Conservation (phyloP, 2,888 invertebrate species). For the Leptinotarsa haldemani region DNA sequence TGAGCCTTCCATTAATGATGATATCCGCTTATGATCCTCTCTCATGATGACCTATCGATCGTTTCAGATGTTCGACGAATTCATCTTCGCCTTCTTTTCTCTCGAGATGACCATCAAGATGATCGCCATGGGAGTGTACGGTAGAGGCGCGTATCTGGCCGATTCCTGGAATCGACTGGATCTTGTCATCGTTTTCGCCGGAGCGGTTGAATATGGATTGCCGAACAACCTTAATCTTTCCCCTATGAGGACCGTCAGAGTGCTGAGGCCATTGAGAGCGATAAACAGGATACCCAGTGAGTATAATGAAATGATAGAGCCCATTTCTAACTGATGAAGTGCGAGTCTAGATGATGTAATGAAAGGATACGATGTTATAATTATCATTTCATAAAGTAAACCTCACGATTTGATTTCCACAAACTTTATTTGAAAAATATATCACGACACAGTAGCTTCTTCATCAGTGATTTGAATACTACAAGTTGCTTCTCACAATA, state of each 20-base stretch:
- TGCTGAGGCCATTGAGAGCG: constrained; percentile 94
- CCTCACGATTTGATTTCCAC: no score
- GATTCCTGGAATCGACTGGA: constrained; percentile 99
- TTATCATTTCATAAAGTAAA: no score
- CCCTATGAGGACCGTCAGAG: constrained; percentile 97
- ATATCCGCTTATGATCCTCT: neutral
- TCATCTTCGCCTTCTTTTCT: constrained; percentile 98
- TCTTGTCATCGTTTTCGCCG: constrained; percentile 96
- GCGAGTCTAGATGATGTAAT: no score
- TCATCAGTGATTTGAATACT: no score
- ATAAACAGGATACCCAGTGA: constrained; percentile 99
- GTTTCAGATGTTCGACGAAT: constrained; percentile 93
- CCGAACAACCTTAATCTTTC: constrained; percentile 95
- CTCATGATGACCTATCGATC: no score
- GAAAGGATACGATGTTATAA: no score
- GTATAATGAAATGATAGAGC: constrained; percentile 63
- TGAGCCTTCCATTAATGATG: neutral
- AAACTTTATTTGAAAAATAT: no score
- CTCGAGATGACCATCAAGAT: constrained; percentile 98
- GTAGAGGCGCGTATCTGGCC: constrained; percentile 93
- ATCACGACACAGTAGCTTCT: no score
- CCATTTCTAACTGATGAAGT: neutral
- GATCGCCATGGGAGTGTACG: constrained; percentile 97
- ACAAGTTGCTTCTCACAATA: no score
- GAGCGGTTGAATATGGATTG: constrained; percentile 90